A percentile compares a stretch with the other conserved stretches of the same genome.
Conservation (phyloP, 2,797 vertebrate species). For the Menidia menidia region DNA sequence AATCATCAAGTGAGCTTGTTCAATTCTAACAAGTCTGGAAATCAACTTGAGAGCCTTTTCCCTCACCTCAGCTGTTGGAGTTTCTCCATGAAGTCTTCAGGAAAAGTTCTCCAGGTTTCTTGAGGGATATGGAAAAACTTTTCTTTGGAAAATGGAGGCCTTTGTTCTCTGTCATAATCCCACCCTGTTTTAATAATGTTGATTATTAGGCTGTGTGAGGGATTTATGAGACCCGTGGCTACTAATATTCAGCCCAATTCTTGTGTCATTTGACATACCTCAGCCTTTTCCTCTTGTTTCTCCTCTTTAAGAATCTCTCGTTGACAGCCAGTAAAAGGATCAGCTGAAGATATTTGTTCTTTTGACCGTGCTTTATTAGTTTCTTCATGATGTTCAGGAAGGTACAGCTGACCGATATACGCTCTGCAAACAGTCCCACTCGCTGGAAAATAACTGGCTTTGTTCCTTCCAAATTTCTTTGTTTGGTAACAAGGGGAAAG, state of each 20-base stretch:
- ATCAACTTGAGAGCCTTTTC: not conserved
- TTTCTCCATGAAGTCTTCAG: too few species aligned
- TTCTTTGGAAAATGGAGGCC: too few species aligned
- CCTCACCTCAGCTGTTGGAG: not conserved
- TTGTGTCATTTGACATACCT: not conserved
- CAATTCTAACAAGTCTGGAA: too few species aligned
- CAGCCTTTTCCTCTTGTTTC: not conserved
- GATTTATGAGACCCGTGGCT: not conserved
- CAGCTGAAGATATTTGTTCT: too few species aligned
- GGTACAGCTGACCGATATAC: not conserved
- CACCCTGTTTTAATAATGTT: too few species aligned
- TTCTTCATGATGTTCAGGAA: not conserved
- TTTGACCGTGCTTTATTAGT: not conserved
- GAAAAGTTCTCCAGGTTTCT: too few species aligned
- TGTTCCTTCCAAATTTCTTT: not conserved
- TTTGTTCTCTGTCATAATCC: too few species aligned
- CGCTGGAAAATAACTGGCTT: not conserved
- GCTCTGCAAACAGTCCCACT: not conserved
- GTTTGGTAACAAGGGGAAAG: too few species aligned
- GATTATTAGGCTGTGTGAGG: too few species aligned
- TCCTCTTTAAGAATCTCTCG: not conserved
- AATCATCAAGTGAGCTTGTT: not conserved
- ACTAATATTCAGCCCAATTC: not conserved
- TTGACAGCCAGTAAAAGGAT: not conserved
- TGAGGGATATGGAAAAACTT: too few species aligned